Evolutionary conservation across 2,888 invertebrate genomes (phyloP).

Genomic region (Spilosoma lubricipeda): DNA sequence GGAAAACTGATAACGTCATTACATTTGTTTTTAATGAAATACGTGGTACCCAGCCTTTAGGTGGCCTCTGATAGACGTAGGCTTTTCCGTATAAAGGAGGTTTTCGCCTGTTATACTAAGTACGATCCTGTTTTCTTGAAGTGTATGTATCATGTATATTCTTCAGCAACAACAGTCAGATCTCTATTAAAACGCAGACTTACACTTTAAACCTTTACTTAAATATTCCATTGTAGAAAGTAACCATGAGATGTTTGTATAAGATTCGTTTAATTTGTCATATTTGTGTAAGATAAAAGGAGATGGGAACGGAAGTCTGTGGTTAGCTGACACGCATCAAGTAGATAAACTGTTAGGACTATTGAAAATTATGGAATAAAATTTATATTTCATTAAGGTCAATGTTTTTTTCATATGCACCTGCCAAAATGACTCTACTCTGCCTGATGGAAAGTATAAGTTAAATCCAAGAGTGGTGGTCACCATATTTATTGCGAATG

Average conservation of each 20-base stretch:
- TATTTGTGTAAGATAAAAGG: slow-evolving; percentile 79
- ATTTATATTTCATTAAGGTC: too few species aligned
- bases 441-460: too few species aligned
- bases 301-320: slow-evolving; percentile 80
- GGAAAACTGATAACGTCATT: too few species aligned
- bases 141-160: background rate
- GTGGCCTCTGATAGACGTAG: too few species aligned
- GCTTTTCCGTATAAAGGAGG: too few species aligned
- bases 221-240: slow-evolving; percentile 45
- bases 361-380: slow-evolving; percentile 36
- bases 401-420: too few species aligned
- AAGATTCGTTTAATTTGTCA: slow-evolving; percentile 75
- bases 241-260: slow-evolving; percentile 42
- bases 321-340: slow-evolving; percentile 69
- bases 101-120: background rate
- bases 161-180: slow-evolving; percentile 23
- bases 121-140: background rate
- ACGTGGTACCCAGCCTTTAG: too few species aligned
- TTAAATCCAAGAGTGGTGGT: too few species aligned
- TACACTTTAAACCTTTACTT: slow-evolving; percentile 37
- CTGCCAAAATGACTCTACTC: too few species aligned
- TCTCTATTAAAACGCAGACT: slow-evolving; percentile 20
- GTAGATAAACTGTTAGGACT: slow-evolving; percentile 62
- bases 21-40: too few species aligned
- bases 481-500: too few species aligned